These are phyloP conservation scores for Gallinago solitaria DNA, from an alignment of 2,797 vertebrate genomes.

Conservation along the genomic window DNA sequence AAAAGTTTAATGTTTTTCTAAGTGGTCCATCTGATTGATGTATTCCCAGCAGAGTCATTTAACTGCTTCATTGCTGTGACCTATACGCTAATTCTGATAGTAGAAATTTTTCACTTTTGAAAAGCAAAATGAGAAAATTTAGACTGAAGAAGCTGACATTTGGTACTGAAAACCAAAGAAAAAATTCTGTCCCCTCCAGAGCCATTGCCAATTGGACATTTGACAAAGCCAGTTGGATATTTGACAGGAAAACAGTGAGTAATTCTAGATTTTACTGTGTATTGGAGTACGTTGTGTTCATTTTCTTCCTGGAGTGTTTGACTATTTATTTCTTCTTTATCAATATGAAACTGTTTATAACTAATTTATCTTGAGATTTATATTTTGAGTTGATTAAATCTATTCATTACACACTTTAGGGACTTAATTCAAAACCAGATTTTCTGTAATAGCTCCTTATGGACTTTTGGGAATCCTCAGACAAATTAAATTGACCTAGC, in stretches of 20 bases:
- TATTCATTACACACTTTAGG: background rate
- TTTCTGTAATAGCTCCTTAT: background rate
- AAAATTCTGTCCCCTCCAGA: background rate
- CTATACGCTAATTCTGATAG: background rate
- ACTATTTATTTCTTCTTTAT: background rate
- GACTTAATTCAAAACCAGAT: background rate
- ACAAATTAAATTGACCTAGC: background rate
- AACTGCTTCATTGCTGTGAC: background rate
- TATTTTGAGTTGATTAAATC: slow-evolving; percentile 5
- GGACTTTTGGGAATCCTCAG: background rate
- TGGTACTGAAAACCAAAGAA: background rate
- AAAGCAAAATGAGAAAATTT: background rate
- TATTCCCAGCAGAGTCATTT: background rate
- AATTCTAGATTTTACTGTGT: background rate
- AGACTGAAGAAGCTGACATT: background rate
- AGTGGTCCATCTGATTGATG: background rate
- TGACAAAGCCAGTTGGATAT: background rate
- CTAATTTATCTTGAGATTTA: background rate
- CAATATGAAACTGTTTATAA: background rate
- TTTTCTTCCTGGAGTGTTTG: background rate
- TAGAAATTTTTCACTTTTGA: background rate
- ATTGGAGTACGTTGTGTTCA: background rate
- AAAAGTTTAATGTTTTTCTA: background rate
- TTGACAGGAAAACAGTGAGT: background rate
- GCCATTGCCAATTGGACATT: background rate